Conservation (phyloP, 1,140 invertebrate genomes). For the Drosophila sucinea region DNA sequence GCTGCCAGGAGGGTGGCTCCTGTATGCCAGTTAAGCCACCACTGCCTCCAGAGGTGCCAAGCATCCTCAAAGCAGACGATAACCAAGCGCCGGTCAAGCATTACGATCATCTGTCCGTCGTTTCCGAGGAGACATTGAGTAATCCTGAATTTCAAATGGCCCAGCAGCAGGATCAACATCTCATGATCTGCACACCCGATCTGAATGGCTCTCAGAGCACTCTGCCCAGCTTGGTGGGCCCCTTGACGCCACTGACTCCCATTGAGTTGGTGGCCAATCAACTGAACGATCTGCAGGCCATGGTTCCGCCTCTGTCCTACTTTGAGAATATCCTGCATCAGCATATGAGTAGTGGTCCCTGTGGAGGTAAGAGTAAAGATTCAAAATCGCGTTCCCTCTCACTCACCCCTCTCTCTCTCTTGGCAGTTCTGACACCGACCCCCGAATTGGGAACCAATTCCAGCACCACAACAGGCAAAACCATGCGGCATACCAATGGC, state of each 20-base stretch:
- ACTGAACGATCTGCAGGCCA: constrained; percentile 75
- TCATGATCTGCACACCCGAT: constrained; percentile 57
- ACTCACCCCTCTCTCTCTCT: background rate
- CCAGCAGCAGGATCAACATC: constrained; percentile 57
- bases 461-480: constrained; percentile 69
- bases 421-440: constrained; percentile 54
- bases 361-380: constrained; percentile 37
- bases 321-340: constrained; percentile 80
- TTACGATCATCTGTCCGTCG: constrained; percentile 90
- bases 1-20: constrained; percentile 71
- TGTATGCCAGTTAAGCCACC: constrained; percentile 58
- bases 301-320: constrained; percentile 77
- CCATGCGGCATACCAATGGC: constrained; percentile 75
- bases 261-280: constrained; percentile 79
- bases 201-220: constrained; percentile 72
- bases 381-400: background rate
- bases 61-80: constrained; percentile 75
- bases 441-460: constrained; percentile 69
- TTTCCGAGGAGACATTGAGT: constrained; percentile 88
- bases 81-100: constrained; percentile 84
- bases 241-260: constrained; percentile 72
- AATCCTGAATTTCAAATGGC: constrained; percentile 83
- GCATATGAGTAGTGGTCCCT: constrained; percentile 59
- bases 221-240: constrained; percentile 70
- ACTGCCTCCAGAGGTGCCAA: constrained; percentile 50